Conservation (phyloP, 2,797 vertebrate genomes). For the Nyctalus aviator region DNA sequence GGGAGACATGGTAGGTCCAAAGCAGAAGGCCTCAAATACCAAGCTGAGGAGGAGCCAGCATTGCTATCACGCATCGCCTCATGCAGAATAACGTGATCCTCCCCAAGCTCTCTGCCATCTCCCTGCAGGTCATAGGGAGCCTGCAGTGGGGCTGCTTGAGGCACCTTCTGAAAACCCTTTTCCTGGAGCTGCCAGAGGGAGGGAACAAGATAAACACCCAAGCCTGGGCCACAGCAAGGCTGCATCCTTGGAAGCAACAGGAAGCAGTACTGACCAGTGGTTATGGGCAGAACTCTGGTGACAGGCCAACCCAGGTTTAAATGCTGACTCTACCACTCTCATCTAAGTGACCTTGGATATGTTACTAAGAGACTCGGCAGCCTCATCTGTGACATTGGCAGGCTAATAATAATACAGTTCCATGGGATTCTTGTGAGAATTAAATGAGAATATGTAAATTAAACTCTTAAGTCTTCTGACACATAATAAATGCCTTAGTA, state of each 20-base stretch:
- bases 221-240: neutral
- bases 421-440: neutral
- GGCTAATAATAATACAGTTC: neutral
- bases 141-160: neutral
- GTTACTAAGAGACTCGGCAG: neutral
- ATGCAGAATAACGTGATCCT: neutral
- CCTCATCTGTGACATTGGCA: neutral
- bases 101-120: neutral
- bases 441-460: neutral
- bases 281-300: neutral
- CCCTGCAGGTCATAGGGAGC: neutral
- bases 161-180: neutral
- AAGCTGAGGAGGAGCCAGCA: constrained; percentile 13
- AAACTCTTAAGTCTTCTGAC: neutral
- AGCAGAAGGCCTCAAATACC: constrained; percentile 36
- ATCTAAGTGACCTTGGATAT: neutral
- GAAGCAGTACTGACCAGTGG: neutral
- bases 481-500: neutral
- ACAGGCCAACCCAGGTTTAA: neutral
- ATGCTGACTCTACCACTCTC: neutral
- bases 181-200: neutral
- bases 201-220: neutral
- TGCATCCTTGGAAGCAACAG: neutral
- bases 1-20: neutral
- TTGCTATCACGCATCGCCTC: neutral